Evolutionary conservation across 2,888 invertebrate species (phyloP).

Genomic region (Melinopterus prodromus): DNA sequence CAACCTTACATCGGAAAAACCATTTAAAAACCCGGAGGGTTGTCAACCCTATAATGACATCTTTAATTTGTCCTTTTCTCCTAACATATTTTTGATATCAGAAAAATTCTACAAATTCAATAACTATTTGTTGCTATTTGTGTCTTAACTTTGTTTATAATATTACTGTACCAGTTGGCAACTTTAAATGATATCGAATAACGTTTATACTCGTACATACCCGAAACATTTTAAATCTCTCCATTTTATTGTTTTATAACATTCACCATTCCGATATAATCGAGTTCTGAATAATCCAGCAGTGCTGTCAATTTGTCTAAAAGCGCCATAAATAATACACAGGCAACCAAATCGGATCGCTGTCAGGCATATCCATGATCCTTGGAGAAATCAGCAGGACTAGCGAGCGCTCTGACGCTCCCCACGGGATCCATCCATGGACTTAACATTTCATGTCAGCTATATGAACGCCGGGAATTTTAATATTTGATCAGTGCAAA

Average conservation of each 20-base stretch:
- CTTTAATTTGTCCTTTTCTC: too few relatives aligned
- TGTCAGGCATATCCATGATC: slow-evolving; percentile 29
- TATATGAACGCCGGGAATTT: slow-evolving; percentile 47
- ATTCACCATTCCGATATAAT: background rate
- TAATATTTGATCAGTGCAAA: slow-evolving; percentile 54
- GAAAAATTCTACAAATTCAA: too few relatives aligned
- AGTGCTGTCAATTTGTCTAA: slow-evolving; percentile 35
- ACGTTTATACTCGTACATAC: background rate
- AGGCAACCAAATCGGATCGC: background rate
- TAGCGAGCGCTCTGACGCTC: slow-evolving; percentile 23
- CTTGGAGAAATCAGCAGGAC: slow-evolving; percentile 41
- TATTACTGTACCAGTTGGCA: too few relatives aligned
- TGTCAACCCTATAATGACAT: too few relatives aligned
- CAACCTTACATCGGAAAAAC: too few relatives aligned
- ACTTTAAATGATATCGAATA: too few relatives aligned
- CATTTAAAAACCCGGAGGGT: too few relatives aligned
- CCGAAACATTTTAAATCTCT: background rate
- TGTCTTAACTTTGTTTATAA: too few relatives aligned
- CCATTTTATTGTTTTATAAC: background rate
- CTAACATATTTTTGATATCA: too few relatives aligned
- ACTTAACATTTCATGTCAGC: slow-evolving; percentile 38
- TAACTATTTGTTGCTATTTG: too few relatives aligned
- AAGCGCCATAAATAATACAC: slow-evolving; percentile 40
- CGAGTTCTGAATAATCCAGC: slow-evolving; percentile 20
- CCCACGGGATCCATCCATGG: slow-evolving; percentile 4